Base-by-base conservation (phyloP, 1,140 invertebrate species). In the Phthorimaea operculella region DNA sequence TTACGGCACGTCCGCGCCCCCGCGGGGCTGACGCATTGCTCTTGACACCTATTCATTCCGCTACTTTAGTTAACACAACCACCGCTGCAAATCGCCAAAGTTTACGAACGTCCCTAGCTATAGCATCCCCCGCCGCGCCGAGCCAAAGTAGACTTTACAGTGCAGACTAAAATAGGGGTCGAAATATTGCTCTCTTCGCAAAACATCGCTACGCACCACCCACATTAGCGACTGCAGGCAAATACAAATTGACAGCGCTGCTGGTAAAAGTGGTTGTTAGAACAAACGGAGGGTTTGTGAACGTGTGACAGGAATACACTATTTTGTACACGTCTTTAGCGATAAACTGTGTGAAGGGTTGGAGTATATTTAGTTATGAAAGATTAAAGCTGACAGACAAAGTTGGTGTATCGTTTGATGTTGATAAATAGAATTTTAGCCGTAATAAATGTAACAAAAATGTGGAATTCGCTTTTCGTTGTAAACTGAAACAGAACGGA, bases 181-280 rank as follows among this genome's bases (percentile, higher is more conserved):
- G 36, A 39, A n/a, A 51, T 58, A 47, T 58, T 21, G 44, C 15
- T 48, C 63, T 52, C 54, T 55, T 59, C 44, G 57, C 59, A 62
- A 67, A 72, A 74, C 61, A 64, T 54, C 60, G 54, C 47, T 65
- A 69, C 60, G 59, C 64, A 58, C 64, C 60, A 55, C 21, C 21
- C 63, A 66, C 68, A 69, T 76, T 77, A 75, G 74, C 73, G 67
- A 76, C 67, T 74, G 72, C 70, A 82, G 63, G 73, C 77, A 79
- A 84, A 84, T 82, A 75, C 61, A 75, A 81, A 82, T 73, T 84
- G 81, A 84, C 80, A 80, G 75, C 51, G 65, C 59, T 59, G 65
- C 59, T 59, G 72, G 72, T 64, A 54, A 66, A 62, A 66, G 76
- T 76, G 76, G 75, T 80, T 70, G 72, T 78, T 73, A 73, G 48